Percentiles rank a stretch among this genome's conserved stretches.
Evolutionary conservation across 2,888 invertebrate species (phyloP).

Genomic region (Eupithecia vulgata): DNA sequence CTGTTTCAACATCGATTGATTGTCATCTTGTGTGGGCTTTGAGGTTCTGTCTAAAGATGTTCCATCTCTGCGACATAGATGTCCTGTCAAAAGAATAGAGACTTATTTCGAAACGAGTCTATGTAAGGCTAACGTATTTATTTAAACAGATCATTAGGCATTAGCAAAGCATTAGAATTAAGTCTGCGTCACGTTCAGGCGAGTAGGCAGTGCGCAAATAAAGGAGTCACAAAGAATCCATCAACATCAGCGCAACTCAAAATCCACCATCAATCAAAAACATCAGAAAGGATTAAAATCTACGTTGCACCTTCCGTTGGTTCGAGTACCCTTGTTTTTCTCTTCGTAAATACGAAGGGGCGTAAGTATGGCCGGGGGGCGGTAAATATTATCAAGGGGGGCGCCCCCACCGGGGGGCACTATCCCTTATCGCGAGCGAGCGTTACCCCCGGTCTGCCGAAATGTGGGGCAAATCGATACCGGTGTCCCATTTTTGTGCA

Average conservation of each 20-base stretch:
- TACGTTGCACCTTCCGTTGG: conserved; percentile 83
- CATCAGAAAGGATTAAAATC: conserved; percentile 85
- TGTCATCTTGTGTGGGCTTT: conserved; percentile 53
- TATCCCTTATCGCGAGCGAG: conserved; percentile 84
- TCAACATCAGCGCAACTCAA: conserved; percentile 78
- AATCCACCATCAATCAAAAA: conserved; percentile 84
- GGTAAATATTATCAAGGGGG: conserved; percentile 82
- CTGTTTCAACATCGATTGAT: conserved; percentile 39
- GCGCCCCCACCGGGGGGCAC: conserved; percentile 76
- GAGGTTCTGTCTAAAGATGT: not conserved
- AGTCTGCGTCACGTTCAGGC: conserved; percentile 56
- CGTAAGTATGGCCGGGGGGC: conserved; percentile 84
- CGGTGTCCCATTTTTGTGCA: conserved; percentile 83
- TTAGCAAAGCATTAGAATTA: conserved; percentile 61
- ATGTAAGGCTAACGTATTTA: conserved; percentile 8
- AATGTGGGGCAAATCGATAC: conserved; percentile 84
- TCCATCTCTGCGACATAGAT: conserved; percentile 1
- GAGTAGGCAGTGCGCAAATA: conserved; percentile 48
- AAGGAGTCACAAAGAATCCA: conserved; percentile 77
- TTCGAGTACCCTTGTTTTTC: conserved; percentile 84
- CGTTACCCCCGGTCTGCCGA: conserved; percentile 82
- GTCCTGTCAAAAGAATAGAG: not conserved
- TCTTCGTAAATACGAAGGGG: conserved; percentile 84
- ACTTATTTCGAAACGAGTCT: not conserved
- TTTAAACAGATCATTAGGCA: conserved; percentile 29